phyloP scores from a whole-genome alignment of 2,888 invertebrate genomes.

The Parnassius apollo region DNA sequence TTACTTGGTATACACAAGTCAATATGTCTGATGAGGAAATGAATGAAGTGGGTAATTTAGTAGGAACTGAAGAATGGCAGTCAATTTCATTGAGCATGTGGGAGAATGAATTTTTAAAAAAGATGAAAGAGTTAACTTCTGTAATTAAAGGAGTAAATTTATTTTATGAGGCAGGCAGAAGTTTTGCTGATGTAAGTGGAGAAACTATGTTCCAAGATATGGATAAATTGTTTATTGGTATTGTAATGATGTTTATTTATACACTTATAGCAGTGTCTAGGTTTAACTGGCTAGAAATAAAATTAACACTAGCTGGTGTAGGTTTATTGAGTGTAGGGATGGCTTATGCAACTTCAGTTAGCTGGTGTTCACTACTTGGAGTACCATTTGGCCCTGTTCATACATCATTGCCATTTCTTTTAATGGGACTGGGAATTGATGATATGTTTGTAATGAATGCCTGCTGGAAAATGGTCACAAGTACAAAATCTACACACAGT shows the following conservation, averaged over 20 bases:
- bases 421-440: constrained; percentile 91
- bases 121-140: constrained; percentile 58
- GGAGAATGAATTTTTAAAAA: constrained; percentile 81
- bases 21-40: constrained; percentile 85
- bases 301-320: constrained; percentile 83
- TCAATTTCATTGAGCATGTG: constrained; percentile 80
- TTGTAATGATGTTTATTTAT: constrained; percentile 87
- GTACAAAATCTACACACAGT: constrained; percentile 73
- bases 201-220: constrained; percentile 87
- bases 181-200: constrained; percentile 89
- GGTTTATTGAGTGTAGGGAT: constrained; percentile 87
- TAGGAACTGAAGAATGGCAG: constrained; percentile 89
- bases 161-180: constrained; percentile 83
- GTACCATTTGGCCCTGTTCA: constrained; percentile 91
- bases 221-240: constrained; percentile 84
- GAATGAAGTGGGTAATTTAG: constrained; percentile 84
- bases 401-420: constrained; percentile 89
- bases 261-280: constrained; percentile 87
- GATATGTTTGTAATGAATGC: constrained; percentile 93
- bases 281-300: constrained; percentile 87
- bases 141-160: constrained; percentile 61
- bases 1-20: constrained; percentile 84
- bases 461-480: constrained; percentile 85
- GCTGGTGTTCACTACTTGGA: constrained; percentile 86
- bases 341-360: constrained; percentile 86